These are phyloP conservation scores for Poeciliopsis gracilis DNA, from an alignment of 2,797 vertebrate species.

Conservation along the genomic window DNA sequence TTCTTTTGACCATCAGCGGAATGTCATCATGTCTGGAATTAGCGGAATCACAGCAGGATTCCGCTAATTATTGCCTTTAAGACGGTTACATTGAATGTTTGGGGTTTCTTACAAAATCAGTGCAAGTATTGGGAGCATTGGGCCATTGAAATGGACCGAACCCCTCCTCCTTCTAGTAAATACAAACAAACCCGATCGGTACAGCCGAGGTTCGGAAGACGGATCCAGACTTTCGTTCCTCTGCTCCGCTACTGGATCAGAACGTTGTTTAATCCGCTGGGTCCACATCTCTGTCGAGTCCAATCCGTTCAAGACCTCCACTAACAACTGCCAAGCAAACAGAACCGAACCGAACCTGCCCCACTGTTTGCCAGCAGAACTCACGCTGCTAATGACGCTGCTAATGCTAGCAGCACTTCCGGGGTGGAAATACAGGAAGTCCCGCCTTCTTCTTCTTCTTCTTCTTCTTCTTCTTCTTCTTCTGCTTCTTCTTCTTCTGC, in stretches of 20 bases:
- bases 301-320: background rate
- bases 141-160: background rate
- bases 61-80: too few species aligned
- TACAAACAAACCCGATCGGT: background rate
- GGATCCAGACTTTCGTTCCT: background rate
- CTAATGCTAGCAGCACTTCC: background rate
- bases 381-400: too few species aligned
- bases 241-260: background rate
- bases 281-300: background rate
- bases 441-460: too few species aligned
- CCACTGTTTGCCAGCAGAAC: background rate
- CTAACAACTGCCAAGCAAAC: background rate
- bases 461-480: too few species aligned
- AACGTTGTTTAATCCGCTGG: background rate
- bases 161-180: background rate
- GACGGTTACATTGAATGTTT: too few species aligned
- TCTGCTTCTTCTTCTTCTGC: too few species aligned
- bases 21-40: too few species aligned
- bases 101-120: too few species aligned
- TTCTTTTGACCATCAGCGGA: too few species aligned
- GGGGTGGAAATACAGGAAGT: background rate
- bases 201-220: background rate
- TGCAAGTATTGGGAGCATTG: too few species aligned
- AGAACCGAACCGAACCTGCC: background rate
- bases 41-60: too few species aligned